Conservation (phyloP, 2,113 vertebrate genomes). For the Fulica atra region DNA sequence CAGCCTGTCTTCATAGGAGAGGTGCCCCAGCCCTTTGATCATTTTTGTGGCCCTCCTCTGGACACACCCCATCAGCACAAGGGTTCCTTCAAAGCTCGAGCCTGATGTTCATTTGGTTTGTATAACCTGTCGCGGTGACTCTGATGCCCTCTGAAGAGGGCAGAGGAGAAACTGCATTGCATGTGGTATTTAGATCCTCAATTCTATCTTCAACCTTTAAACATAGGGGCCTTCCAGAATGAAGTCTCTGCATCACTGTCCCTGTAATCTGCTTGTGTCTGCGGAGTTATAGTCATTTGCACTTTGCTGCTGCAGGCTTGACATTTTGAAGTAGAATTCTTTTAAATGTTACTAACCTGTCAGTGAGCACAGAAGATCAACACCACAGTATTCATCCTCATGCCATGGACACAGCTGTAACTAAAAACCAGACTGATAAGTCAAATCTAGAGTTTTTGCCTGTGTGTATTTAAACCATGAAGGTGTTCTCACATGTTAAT, state of each 20-base stretch:
- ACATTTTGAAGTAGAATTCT: neutral
- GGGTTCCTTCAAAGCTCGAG: neutral
- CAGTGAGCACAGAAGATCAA: neutral
- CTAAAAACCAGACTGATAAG: neutral
- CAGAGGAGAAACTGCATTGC: neutral
- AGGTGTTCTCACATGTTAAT: neutral
- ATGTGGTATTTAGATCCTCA: neutral
- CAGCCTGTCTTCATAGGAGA: too few species aligned
- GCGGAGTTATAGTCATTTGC: neutral
- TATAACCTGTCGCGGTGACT: neutral
- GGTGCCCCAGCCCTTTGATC: too few species aligned
- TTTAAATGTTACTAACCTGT: neutral
- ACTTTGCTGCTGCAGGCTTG: neutral
- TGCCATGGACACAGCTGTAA: neutral
- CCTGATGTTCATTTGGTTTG: neutral
- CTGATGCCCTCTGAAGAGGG: neutral
- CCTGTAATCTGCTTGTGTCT: neutral
- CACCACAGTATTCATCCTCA: neutral
- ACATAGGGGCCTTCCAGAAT: neutral
- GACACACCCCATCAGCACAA: too few species aligned
- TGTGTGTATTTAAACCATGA: neutral
- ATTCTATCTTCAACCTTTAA: neutral
- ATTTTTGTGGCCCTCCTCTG: too few species aligned
- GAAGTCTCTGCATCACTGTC: neutral
- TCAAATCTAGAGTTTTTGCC: neutral